Evolutionary conservation across 2,888 invertebrate genomes (phyloP).

Genomic region (Tiliacea aurago): DNA sequence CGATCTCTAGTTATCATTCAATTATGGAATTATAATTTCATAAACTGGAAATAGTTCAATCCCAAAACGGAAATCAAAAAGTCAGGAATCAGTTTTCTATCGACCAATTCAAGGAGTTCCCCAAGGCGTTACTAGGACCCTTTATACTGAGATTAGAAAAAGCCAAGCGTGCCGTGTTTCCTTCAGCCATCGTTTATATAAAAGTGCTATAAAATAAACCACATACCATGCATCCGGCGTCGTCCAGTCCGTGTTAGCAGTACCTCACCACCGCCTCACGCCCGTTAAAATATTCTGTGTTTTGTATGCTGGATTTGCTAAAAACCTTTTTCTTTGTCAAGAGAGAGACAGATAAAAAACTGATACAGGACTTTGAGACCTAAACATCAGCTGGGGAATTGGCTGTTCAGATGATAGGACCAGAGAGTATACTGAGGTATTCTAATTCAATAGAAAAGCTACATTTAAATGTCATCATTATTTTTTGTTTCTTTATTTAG

Average conservation of each 20-base stretch:
- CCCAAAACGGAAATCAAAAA: no score
- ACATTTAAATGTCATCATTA: background rate
- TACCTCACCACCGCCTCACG: conserved; percentile 52
- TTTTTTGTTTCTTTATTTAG: background rate
- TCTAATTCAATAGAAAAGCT: background rate
- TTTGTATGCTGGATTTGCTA: conserved; percentile 17
- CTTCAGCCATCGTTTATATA: conserved; percentile 3
- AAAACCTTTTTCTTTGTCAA: conserved; percentile 36
- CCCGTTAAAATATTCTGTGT: conserved; percentile 38
- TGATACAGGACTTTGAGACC: background rate
- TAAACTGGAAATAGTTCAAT: no score
- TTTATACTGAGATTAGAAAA: background rate
- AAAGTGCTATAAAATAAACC: conserved; percentile 40
- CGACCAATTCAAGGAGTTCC: background rate
- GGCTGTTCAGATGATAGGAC: background rate
- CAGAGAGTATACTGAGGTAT: background rate
- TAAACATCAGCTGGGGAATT: background rate
- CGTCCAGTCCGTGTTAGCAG: conserved; percentile 57
- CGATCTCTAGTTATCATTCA: no score
- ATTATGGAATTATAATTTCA: no score
- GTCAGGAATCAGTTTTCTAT: no score
- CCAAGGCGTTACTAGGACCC: background rate
- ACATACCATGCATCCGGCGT: conserved; percentile 76
- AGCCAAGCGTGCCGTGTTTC: conserved; percentile 30
- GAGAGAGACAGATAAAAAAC: background rate